Base-by-base conservation (phyloP, 2,888 invertebrate species). In the Abrostola tripartita region DNA sequence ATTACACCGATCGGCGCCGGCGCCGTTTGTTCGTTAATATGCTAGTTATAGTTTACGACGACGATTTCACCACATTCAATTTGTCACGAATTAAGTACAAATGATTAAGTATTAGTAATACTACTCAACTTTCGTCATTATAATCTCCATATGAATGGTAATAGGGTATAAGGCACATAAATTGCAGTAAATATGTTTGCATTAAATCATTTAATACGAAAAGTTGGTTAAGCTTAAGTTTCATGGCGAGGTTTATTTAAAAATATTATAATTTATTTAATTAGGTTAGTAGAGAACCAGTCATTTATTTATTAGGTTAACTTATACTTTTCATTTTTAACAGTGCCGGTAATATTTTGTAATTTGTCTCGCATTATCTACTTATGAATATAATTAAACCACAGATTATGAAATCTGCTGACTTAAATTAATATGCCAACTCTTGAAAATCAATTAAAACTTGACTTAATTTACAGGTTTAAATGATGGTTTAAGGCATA, bases 41-140 rank as follows among this genome's bases (percentile, higher is more conserved):
- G 55, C 44, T 55, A 65, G 55, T 65, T 61, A 61, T 49, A 52
- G 56, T 72, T 72, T 74, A 72, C 65, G 71, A 70, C 47, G 52
- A 58, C 40, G 55, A 44, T 74, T 71, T 69, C 71, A 64, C 64
- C 64, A 74, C 51, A 61, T 70, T 65, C 65, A 73, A 77, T 78
- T 61, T 63, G 69, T 76, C 76, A 68, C 38, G 65, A 60, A 67
- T 65, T 62, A 68, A 68, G 44, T 70, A 51, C 53, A 61, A 61
- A 62, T 74, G 59, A 74, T 69, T 58, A 61, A 65, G 54, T 70
- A 70, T 70, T 59, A 38, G 44, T 55, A 14, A 44, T 56, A 54
- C 55, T 61, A 41, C 41, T 49, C 40, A 63, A 61, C 56, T 65
- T 75, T 66, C 69, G 40, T 63, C 74, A 74, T 59, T 37, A 11